Base-by-base conservation (phyloP, 2,797 vertebrate genomes). In the Pogonophryne albipinna region DNA sequence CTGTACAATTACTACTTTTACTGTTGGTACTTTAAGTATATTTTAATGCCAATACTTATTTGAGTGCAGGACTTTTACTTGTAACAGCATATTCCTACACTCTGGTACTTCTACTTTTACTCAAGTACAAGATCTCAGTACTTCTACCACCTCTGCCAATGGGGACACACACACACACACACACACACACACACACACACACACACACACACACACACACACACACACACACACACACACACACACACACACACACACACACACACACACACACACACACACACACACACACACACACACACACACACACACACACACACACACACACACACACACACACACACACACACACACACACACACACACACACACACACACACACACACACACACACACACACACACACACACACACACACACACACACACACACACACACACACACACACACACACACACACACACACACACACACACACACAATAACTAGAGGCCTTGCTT, bases 401-500 rank as follows among this genome's bases (percentile, higher is more conserved):
- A 38, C 34, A 34, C 74, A 62, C 67, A 80, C 23, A 17, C 16
- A 68, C 2, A 55, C 16, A 69, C 38, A 61, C 34, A 61, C 31
- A 34, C 31, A 34, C 31, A 38, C 34, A 38, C 34, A 38, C 34
- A 38, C 34, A 34, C 74, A 62, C 67, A 80, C 23, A 17, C 16
- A 68, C 2, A 55, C 16, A 69, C 38, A 61, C 34, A 61, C 31
- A 34, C 31, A 34, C 31, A 34, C 31, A 38, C 34, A 38, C 34
- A 38, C 34, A 38, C 34, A 34, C 74, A 62, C 67, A 80, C 23
- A 17, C 16, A 68, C 2, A 55, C 16, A 69, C 38, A 61, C 34
- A 61, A 53, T 2, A 27, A 66, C 57, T 10, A 31, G 38, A 65
- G 14, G 31, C 16, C 17, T 44, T 75, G 41, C 78, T 93, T 94